Evolutionary conservation across 2,888 invertebrate species (phyloP), one percentile per base, ranked within the genome.

Genomic region (Xylota sylvarum): DNA sequence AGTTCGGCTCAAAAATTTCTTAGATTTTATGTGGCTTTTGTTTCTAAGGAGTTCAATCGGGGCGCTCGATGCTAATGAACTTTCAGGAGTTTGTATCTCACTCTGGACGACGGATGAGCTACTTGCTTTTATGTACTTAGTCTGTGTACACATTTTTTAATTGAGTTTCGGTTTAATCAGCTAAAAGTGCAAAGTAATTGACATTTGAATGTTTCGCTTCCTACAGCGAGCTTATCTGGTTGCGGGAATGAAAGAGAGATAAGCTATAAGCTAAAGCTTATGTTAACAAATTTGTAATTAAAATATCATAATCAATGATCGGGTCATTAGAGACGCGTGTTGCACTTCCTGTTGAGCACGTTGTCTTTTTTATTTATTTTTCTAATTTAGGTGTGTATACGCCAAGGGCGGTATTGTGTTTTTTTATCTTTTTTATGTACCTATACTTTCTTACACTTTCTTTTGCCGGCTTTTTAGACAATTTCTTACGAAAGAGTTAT

Each of bases 121-220:
- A 5, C 5, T 17, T 17, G 30, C 32, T 1, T 4, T 9, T 55
- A 5, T 19, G 40, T 23, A 23, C 23, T 23, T 23, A 40, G 30
- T n/a, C 9, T 6, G 14, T 5, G 9, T 14, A 1, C 7, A 17
- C 2, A 40, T 23, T 40, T 55, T 14, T 9, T 23, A 23, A 64
- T 23, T 46, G 5, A 35, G 9, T 23, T 46, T 9, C 6, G 14
- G 30, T 62, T 27, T 73, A 52, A 74, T 74, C 73, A 52, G 30
- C n/a, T 27, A 5, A 64, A 64, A 74, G 73, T 74, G 64, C 62
- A 74, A 64, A 74, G 52, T 55, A 55, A 64, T 74, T 74, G 73
- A 74, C 73, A 64, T 74, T 74, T 64, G 14, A 74, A 27, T 40
- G 17, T 30, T 52, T 52, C 4, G 52, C 64, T 74, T 62, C 73